A percentile compares a stretch with the other conserved stretches of the same genome.
Conservation (phyloP, 2,113 vertebrate genomes). For the Epinephelus lanceolatus region DNA sequence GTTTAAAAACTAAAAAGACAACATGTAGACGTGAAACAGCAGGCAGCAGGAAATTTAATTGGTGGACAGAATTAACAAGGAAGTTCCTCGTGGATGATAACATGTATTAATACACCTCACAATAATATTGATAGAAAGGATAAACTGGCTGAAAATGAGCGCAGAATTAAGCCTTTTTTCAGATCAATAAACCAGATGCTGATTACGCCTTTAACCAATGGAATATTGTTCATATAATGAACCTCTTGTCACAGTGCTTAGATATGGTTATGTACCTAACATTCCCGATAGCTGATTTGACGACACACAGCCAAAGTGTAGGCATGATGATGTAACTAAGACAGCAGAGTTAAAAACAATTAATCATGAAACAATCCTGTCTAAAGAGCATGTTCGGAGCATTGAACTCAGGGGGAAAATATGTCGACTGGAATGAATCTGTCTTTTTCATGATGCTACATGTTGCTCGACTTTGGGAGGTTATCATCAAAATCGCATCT, state of each 20-base stretch:
- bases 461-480: conserved; percentile 77
- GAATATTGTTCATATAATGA: conserved; percentile 67
- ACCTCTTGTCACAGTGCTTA: conserved; percentile 91
- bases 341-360: conserved; percentile 53
- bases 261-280: conserved; percentile 82
- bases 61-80: conserved; percentile 74
- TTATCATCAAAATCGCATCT: conserved; percentile 49
- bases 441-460: conserved; percentile 76
- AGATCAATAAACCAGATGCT: conserved; percentile 61
- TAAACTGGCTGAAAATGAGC: conserved; percentile 57
- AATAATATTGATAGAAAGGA: conserved; percentile 63
- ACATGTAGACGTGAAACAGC: conserved; percentile 59
- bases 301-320: conserved; percentile 80
- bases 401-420: conserved; percentile 18
- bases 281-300: conserved; percentile 69
- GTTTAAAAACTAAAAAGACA: conserved; percentile 32
- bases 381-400: conserved; percentile 38
- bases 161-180: conserved; percentile 41
- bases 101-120: conserved; percentile 71
- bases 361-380: conserved; percentile 17
- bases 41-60: conserved; percentile 84
- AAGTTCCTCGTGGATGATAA: conserved; percentile 62
- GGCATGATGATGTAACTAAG: conserved; percentile 65
- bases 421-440: conserved; percentile 32
- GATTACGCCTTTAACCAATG: conserved; percentile 64